A percentile compares a stretch with the other conserved stretches of the same genome.
Conservation (phyloP, 2,888 invertebrate species). For the Heteromurus nitidus region DNA sequence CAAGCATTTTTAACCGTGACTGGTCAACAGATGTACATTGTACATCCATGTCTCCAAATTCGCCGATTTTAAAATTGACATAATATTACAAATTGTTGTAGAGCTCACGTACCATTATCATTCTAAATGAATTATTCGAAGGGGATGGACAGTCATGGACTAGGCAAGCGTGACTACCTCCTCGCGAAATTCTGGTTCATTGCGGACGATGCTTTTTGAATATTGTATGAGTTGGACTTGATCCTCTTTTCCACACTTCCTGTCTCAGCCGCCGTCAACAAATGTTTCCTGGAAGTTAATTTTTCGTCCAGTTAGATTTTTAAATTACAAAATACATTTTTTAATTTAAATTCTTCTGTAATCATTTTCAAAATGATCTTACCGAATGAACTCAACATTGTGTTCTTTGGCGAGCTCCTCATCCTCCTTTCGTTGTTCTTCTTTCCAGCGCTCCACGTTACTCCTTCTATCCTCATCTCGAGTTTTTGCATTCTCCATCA, state of each 20-base stretch:
- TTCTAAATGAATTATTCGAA: no score
- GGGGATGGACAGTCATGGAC: no score
- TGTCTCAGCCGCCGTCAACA: conserved; percentile 81
- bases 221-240: conserved; percentile 91
- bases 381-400: conserved; percentile 75
- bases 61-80: no score
- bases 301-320: no score
- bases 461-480: conserved; percentile 76
- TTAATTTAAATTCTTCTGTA: conserved; percentile 9
- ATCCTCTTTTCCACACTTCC: conserved; percentile 89
- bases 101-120: no score
- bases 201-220: conserved; percentile 86
- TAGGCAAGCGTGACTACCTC: conserved; percentile 77
- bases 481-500: conserved; percentile 86
- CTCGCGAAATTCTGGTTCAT: conserved; percentile 91
- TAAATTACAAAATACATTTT: conserved; percentile 20
- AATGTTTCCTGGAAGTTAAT: conserved; percentile 80
- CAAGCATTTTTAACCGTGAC: no score
- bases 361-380: conserved; percentile 52
- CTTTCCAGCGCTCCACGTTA: conserved; percentile 76
- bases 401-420: conserved; percentile 72
- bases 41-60: no score
- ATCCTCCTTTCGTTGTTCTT: conserved; percentile 76
- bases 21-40: no score
- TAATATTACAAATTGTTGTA: no score